Conservation (phyloP, 2,113 vertebrate species). For the Barnardius zonarius region DNA sequence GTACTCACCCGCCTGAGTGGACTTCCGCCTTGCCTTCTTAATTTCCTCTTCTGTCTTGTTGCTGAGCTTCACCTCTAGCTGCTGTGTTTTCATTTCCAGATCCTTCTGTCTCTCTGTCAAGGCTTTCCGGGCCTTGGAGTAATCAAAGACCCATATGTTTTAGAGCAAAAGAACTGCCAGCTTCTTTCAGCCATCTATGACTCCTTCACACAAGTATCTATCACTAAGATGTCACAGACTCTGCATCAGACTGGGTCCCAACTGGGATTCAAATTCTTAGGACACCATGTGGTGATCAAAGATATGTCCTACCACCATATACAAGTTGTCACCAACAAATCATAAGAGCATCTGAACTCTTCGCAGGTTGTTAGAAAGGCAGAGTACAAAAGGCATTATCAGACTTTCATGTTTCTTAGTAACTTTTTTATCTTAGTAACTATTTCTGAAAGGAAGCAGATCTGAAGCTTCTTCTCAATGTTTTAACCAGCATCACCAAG, state of each 20-base stretch:
- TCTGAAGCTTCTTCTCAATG: background rate
- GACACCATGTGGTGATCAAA: background rate
- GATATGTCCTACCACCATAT: background rate
- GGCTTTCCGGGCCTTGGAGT: constrained; percentile 86
- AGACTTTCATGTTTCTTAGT: background rate
- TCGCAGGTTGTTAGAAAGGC: background rate
- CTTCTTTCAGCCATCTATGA: background rate
- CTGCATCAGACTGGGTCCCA: background rate
- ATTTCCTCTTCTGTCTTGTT: constrained; percentile 97
- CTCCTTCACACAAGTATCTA: background rate
- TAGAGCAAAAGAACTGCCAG: background rate
- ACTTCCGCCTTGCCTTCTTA: constrained; percentile 96
- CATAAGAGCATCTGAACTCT: background rate
- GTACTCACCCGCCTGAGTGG: constrained; percentile 93
- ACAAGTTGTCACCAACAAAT: background rate
- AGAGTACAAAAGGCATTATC: background rate
- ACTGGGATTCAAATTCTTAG: background rate
- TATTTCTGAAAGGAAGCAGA: background rate
- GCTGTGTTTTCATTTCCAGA: constrained; percentile 95
- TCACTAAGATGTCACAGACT: background rate
- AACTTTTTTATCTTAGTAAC: background rate
- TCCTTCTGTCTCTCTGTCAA: constrained; percentile 94
- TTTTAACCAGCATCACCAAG: background rate
- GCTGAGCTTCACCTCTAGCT: constrained; percentile 93
- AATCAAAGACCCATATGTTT: background rate